Percentiles rank a stretch among this genome's conserved stretches.
phyloP scores from a whole-genome alignment of 2,113 vertebrate genomes.

The Eira barbara region DNA sequence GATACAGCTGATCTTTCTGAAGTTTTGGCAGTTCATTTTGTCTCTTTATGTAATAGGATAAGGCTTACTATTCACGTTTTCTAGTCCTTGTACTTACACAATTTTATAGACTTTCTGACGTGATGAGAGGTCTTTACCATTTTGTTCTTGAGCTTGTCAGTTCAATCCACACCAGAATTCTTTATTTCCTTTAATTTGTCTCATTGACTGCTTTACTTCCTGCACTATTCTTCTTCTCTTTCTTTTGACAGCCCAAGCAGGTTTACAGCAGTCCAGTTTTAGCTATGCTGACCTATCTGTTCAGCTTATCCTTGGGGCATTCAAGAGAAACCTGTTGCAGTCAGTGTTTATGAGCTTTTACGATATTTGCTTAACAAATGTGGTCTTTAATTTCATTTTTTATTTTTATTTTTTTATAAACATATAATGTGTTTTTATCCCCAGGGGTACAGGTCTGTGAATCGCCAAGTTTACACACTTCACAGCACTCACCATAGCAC shows the following conservation, averaged over 20 bases:
- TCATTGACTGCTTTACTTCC: constrained; percentile 69
- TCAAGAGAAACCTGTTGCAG: constrained; percentile 3
- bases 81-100: constrained; percentile 59
- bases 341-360: constrained; percentile 10
- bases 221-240: constrained; percentile 60
- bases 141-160: constrained; percentile 71
- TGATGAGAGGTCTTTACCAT: constrained; percentile 74
- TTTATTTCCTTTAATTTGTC: constrained; percentile 76
- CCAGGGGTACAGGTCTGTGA: too few species aligned
- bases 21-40: constrained; percentile 62
- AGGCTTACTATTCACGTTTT: constrained; percentile 67
- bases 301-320: not conserved
- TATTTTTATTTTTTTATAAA: too few species aligned
- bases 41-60: constrained; percentile 60
- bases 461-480: too few species aligned
- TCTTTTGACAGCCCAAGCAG: constrained; percentile 54
- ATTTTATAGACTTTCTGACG: constrained; percentile 65
- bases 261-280: constrained; percentile 13
- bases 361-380: constrained; percentile 4
- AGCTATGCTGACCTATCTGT: not conserved
- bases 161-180: constrained; percentile 67
- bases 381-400: not conserved
- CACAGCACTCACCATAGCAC: too few species aligned
- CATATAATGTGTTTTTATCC: too few species aligned
- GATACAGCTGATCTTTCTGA: constrained; percentile 70